These are phyloP conservation scores for Ibidorhyncha struthersii DNA, from an alignment of 2,113 vertebrate species.

Conservation along the genomic window DNA sequence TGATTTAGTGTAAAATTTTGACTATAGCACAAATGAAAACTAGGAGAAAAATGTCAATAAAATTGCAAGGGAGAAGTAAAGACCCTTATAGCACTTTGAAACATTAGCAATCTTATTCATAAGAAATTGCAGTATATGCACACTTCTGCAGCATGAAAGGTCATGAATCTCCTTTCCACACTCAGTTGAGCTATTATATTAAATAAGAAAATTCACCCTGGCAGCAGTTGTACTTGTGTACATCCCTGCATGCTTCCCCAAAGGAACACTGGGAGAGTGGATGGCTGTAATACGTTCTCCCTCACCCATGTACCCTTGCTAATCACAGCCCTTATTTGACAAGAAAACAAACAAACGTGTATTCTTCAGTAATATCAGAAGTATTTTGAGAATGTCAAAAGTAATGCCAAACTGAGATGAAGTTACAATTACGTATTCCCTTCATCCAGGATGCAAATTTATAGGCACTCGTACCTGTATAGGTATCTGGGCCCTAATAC, in stretches of 20 bases:
- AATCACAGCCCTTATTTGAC: slow-evolving; percentile 7
- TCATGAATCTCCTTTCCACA: slow-evolving; percentile 31
- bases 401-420: not conserved
- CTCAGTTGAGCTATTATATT: slow-evolving; percentile 32
- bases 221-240: not conserved
- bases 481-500: slow-evolving; percentile 11
- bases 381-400: not conserved
- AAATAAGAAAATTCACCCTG: slow-evolving; percentile 53
- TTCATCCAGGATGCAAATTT: not conserved
- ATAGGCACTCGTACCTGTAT: not conserved
- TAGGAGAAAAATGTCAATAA: slow-evolving; percentile 64
- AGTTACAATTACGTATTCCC: not conserved
- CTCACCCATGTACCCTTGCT: not conserved
- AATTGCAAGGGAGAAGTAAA: slow-evolving; percentile 60
- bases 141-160: slow-evolving; percentile 25
- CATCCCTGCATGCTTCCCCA: not conserved
- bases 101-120: slow-evolving; percentile 30
- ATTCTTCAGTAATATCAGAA: not conserved
- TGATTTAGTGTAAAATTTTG: slow-evolving; percentile 60
- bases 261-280: not conserved
- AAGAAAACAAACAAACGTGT: slow-evolving; percentile 1
- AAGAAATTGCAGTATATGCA: slow-evolving; percentile 25
- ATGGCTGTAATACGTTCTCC: not conserved
- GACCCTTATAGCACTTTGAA: slow-evolving; percentile 43
- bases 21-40: slow-evolving; percentile 51